Conservation (phyloP, 2,113 vertebrate genomes). For the Asarcornis scutulata region DNA sequence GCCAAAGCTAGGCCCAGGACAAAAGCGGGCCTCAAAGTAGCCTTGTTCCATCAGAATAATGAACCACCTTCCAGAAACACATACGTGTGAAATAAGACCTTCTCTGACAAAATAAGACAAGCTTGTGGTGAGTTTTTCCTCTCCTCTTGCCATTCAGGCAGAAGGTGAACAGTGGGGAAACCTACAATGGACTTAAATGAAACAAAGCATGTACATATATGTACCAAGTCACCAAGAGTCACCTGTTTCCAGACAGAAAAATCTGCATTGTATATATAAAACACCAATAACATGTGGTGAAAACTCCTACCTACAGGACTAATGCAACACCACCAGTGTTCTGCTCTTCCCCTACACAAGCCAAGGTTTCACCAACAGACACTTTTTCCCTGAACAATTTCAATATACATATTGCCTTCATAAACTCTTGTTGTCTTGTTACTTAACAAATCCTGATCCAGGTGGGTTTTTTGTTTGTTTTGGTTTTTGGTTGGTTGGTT, state of each 20-base stretch:
- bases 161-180: background rate
- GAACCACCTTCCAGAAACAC: background rate
- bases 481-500: no score
- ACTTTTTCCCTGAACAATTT: background rate
- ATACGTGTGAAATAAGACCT: background rate
- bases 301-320: background rate
- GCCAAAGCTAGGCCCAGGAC: background rate
- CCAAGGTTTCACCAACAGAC: background rate
- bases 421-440: background rate
- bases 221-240: background rate
- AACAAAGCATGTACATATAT: background rate
- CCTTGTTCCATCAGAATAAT: background rate
- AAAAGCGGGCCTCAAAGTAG: background rate
- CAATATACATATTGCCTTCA: background rate
- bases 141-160: background rate
- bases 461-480: no score
- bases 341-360: background rate
- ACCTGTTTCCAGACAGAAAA: background rate
- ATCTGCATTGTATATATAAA: background rate
- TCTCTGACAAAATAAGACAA: background rate
- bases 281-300: background rate
- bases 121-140: background rate
- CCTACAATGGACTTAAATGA: background rate
- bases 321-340: background rate
- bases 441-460: background rate